A percentile compares a stretch with the other conserved stretches of the same genome.
Conservation (phyloP, 1,140 invertebrate genomes). For the Drosophila nigrodunni region DNA sequence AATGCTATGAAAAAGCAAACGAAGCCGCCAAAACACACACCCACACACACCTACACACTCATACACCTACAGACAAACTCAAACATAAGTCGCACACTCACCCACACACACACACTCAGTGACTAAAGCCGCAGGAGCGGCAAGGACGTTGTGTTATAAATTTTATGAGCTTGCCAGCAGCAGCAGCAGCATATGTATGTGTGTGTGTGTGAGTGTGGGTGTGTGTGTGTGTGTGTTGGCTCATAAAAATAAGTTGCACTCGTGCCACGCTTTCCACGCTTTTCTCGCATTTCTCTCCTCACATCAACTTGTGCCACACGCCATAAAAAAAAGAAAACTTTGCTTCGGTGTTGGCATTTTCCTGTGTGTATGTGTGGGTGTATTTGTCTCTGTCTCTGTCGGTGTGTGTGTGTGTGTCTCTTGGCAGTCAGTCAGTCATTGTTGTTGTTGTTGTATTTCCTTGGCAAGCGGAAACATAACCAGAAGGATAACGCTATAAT, state of each 20-base stretch:
- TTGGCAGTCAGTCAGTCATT: conserved; percentile 78
- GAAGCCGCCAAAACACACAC: conserved; percentile 59
- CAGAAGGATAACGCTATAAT: conserved; percentile 83
- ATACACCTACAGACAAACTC: conserved; percentile 38
- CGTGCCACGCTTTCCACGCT: conserved; percentile 70
- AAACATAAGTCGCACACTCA: conserved; percentile 59
- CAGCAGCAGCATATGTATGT: conserved; percentile 56
- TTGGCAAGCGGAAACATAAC: conserved; percentile 81
- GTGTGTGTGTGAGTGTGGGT: conserved; percentile 22
- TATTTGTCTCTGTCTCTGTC: conserved; percentile 35
- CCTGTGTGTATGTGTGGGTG: conserved; percentile 6
- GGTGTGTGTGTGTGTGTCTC: conserved; percentile 58
- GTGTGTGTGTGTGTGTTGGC: conserved; percentile 50
- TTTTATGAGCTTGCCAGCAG: conserved; percentile 82
- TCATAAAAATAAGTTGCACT: conserved; percentile 84
- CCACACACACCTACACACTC: conserved; percentile 30
- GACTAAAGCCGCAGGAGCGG: conserved; percentile 74
- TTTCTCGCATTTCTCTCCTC: conserved; percentile 35
- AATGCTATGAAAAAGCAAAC: conserved; percentile 82
- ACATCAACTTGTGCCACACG: conserved; percentile 27
- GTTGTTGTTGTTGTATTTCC: conserved; percentile 68
- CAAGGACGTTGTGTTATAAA: conserved; percentile 83
- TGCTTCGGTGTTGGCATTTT: conserved; percentile 65
- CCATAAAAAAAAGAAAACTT: conserved; percentile 65
- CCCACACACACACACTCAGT: conserved; percentile 20